Percentiles rank a stretch among this genome's conserved stretches.
These are phyloP conservation scores for Pseudolaguvia tuberculata DNA, from an alignment of 2,113 vertebrate genomes.

Conservation along the genomic window DNA sequence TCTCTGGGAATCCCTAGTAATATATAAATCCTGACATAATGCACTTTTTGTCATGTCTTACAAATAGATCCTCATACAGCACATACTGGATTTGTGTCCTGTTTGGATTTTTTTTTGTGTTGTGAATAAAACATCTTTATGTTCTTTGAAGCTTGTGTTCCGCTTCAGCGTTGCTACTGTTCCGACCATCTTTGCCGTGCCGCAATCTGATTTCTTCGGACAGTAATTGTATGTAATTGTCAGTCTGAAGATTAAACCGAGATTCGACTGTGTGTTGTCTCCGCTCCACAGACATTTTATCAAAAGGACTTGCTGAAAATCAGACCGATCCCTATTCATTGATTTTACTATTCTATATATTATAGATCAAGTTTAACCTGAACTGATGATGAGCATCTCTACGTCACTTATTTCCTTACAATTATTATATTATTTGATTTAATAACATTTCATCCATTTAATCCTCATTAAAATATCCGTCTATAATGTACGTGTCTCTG, in stretches of 20 bases:
- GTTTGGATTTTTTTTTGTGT: background rate
- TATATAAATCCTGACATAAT: too few species aligned
- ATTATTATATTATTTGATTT: background rate
- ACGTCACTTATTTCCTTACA: background rate
- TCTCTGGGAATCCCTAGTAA: too few species aligned
- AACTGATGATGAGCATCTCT: background rate
- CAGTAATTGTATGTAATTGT: slow-evolving; percentile 44
- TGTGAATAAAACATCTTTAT: slow-evolving; percentile 21
- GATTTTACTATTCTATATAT: too few species aligned
- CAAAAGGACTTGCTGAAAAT: background rate
- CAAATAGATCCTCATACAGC: background rate
- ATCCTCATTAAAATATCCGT: too few species aligned
- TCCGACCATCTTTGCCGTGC: slow-evolving; percentile 3
- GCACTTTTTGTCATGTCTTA: background rate
- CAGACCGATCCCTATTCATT: too few species aligned
- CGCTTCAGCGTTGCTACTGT: slow-evolving; percentile 14
- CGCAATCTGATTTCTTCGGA: slow-evolving; percentile 31
- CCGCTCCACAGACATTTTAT: slow-evolving; percentile 21
- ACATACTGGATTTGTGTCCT: background rate
- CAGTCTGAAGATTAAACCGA: slow-evolving; percentile 22
- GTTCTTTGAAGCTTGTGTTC: slow-evolving; percentile 8
- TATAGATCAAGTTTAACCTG: background rate
- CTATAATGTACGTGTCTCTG: background rate
- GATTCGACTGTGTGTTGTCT: background rate
- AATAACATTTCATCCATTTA: background rate